Evolutionary conservation across 2,888 invertebrate genomes (phyloP), one percentile per base, ranked within the genome.

Genomic region (Drosophila kanekoi): DNA sequence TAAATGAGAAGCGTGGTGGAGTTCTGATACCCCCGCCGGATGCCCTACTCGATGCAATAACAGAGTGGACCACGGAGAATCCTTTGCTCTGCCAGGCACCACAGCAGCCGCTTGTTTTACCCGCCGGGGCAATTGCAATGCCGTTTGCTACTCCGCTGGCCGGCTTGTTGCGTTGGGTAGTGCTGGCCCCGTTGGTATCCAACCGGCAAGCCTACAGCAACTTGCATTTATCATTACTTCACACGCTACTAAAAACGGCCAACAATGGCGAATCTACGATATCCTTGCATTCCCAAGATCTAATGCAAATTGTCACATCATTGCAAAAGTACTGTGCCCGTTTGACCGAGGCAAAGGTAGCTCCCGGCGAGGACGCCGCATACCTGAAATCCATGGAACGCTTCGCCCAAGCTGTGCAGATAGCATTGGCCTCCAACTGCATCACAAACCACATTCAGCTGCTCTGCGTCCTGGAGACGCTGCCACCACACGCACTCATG

Each of bases 41-140:
- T 72, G 94, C 94, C 76, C 92, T 96, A 11, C 87, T 96, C 38
- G 95, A 95, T 91, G 94, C 95, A 1, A 94, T 96, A 18, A 95
- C 95, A 10, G 93, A 94, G 70, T 96, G 96, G 96, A 95, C 96
- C 75, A 94, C 94, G 35, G 94, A 94, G 38, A 95, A 95, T 90
- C 94, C 94, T 0, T 93, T 93, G 4, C 92, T 96, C 2, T 96
- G 96, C 82, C 93, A 95, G 90, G 95, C 96, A 1, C 95, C 96
- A 0, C 92, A 95, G 86, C 94, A 94, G 35, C 94, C 95, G 38
- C 93, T 95, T 0, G 94, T 95, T 0, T 90, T 97, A 52, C 96
- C 97, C 0, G 94, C 94, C 33, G 97, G 97, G 4, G 96, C 96
- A 1, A 97, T 97, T 74, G 96, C 96, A 0, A 97, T 97, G 96